Evolutionary conservation across 2,888 invertebrate species (phyloP).

Genomic region (Trichogramma evanescens): DNA sequence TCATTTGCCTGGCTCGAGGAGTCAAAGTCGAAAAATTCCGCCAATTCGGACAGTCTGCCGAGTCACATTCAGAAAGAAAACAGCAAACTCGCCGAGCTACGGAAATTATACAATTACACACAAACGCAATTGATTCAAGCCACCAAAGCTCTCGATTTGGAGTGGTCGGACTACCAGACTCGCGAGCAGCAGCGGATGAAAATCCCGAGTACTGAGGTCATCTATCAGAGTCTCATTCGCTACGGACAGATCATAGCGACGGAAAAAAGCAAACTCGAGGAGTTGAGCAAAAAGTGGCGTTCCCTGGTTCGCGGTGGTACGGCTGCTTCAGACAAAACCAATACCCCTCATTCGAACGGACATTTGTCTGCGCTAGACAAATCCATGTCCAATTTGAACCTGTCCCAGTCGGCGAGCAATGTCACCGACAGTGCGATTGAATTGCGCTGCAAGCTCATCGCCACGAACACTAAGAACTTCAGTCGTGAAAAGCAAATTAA

Average conservation of each 20-base stretch:
- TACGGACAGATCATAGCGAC: conserved; percentile 63
- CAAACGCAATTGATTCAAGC: conserved; percentile 70
- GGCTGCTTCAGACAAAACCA: conserved; percentile 9
- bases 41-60: not conserved
- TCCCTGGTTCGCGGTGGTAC: conserved; percentile 25
- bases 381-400: conserved; percentile 34
- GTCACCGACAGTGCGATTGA: conserved; percentile 35
- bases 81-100: conserved; percentile 62
- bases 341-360: not conserved
- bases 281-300: conserved; percentile 33
- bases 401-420: conserved; percentile 24
- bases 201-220: conserved; percentile 66
- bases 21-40: conserved; percentile 49
- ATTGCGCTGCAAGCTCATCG: conserved; percentile 37
- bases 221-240: conserved; percentile 71
- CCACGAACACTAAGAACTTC: conserved; percentile 33
- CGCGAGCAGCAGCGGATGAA: conserved; percentile 48
- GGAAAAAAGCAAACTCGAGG: conserved; percentile 47
- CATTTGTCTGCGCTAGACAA: conserved; percentile 23
- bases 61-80: conserved; percentile 60
- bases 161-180: conserved; percentile 58
- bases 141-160: conserved; percentile 64
- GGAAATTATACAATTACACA: conserved; percentile 64
- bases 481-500: conserved; percentile 34
- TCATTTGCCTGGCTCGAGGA: conserved; percentile 56